A percentile compares a stretch with the other conserved stretches of the same genome.
Evolutionary conservation across 2,113 vertebrate species (phyloP).

Genomic region (Oceanites oceanicus): DNA sequence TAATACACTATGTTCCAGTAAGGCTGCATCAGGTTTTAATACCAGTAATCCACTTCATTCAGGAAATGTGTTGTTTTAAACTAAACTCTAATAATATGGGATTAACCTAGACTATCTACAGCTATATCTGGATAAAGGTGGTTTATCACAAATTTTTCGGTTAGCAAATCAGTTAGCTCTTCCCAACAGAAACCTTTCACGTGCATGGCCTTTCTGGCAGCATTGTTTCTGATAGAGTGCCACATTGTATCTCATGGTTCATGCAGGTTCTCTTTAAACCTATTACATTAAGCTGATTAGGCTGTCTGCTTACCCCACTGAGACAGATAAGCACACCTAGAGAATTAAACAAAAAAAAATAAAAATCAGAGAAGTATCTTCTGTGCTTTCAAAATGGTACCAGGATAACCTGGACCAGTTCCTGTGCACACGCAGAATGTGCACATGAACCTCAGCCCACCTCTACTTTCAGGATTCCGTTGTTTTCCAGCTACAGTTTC

Average conservation of each 20-base stretch:
- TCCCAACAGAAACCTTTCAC: not conserved
- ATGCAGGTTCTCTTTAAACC: not conserved
- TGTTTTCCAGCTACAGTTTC: rapidly evolving
- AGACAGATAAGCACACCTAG: not conserved
- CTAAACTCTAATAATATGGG: not conserved
- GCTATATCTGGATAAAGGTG: not conserved
- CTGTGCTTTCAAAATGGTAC: not conserved
- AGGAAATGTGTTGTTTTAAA: not conserved
- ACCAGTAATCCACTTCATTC: not conserved
- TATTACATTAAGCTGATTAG: not conserved
- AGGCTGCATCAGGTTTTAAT: not conserved
- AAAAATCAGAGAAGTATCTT: not conserved
- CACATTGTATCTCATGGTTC: not conserved
- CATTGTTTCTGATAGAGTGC: not conserved
- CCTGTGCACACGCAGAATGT: not conserved
- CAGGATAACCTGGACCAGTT: not conserved
- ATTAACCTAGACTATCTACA: not conserved
- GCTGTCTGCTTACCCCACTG: not conserved
- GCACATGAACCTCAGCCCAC: not conserved
- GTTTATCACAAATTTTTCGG: not conserved
- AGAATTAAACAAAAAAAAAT: not conserved
- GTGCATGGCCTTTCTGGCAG: not conserved
- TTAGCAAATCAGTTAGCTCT: not conserved
- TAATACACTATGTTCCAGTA: not conserved
- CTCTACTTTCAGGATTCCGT: not conserved